Base-by-base conservation (phyloP, 2,888 invertebrate genomes). In the Flexamia atlantica region DNA sequence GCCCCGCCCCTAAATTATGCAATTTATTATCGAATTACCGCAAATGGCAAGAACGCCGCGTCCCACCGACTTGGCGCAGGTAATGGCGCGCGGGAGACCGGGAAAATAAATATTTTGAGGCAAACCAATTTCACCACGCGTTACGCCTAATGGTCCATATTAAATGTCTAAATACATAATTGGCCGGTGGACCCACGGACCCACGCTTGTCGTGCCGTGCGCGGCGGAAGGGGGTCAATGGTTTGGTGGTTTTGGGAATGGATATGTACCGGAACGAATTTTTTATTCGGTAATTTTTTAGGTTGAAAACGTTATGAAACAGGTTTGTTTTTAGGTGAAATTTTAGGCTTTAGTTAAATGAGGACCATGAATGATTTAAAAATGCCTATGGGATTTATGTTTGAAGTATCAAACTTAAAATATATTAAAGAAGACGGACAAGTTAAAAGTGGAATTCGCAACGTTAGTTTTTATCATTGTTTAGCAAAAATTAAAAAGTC, bases 1-100 rank as follows among this genome's bases (percentile, higher is more conserved):
- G 25, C 4, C 76, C 25, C 76, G 76, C 76, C 76, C 76, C 76
- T 76, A 50, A 50, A 76, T 76, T 76, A 46, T 76, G 76, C 76
- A 76, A 76, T 76, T 76, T 76, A 76, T 76, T 76, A 76, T 76
- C 76, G 40, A 76, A 76, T 76, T 76, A 76, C 76, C 28, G 50
- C 76, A 76, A 76, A 76, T 76, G 76, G 76, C 40, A 76, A 40
- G 46, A 50, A 40, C 28, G 50, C 76, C 28, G 50, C 25, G 46
- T 76, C 76, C 40, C 28, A 23, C 28, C 42, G 10, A 46, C 28
- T 28, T 76, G 4, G 28, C 17, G 25, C n/a, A 36, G 30, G 46
- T 76, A 46, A 76, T 76, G 46, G 76, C n/a, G 23, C 23, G 32
- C 12, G 30, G 46, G 36, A 4, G n/a, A 46, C 0, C 10, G 42